A percentile compares a stretch with the other conserved stretches of the same genome.
Evolutionary conservation across 2,797 vertebrate genomes (phyloP).

Genomic region (Cuculus canorus): DNA sequence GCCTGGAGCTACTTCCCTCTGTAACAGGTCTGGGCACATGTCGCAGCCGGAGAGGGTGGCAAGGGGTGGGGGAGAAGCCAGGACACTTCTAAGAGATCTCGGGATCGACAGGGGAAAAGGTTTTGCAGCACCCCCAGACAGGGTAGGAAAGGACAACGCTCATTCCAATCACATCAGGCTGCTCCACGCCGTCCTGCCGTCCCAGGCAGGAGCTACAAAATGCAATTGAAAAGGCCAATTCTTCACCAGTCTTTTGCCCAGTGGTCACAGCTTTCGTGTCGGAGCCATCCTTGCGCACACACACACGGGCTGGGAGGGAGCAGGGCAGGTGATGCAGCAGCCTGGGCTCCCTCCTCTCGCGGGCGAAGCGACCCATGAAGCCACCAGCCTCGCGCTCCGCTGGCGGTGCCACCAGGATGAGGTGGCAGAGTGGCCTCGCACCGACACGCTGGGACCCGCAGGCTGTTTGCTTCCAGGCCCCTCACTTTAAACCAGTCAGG

Average conservation of each 20-base stretch:
- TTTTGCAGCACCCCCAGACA: not conserved
- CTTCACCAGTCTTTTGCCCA: not conserved
- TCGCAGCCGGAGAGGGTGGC: conserved; percentile 25
- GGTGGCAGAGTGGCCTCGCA: not conserved
- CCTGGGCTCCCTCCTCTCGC: not conserved
- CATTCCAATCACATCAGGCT: not conserved
- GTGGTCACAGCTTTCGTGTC: not conserved
- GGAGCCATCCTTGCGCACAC: fast-evolving
- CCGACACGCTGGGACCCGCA: fast-evolving
- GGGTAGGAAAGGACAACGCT: not conserved
- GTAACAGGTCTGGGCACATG: conserved; percentile 77
- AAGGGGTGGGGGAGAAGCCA: conserved; percentile 23
- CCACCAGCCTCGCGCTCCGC: not conserved
- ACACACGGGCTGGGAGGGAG: fast-evolving
- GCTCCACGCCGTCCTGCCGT: not conserved
- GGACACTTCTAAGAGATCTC: conserved; percentile 26
- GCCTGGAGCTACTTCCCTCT: conserved; percentile 69
- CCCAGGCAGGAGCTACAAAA: not conserved
- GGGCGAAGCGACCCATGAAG: fast-evolving
- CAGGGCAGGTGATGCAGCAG: not conserved
- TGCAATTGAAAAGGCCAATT: not conserved
- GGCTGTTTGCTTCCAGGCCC: not conserved
- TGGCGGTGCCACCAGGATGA: fast-evolving
- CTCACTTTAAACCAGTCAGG: fast-evolving
- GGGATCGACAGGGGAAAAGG: not conserved